Evolutionary conservation across 2,888 invertebrate genomes (phyloP).

Genomic region (Pilophorus perplexus): DNA sequence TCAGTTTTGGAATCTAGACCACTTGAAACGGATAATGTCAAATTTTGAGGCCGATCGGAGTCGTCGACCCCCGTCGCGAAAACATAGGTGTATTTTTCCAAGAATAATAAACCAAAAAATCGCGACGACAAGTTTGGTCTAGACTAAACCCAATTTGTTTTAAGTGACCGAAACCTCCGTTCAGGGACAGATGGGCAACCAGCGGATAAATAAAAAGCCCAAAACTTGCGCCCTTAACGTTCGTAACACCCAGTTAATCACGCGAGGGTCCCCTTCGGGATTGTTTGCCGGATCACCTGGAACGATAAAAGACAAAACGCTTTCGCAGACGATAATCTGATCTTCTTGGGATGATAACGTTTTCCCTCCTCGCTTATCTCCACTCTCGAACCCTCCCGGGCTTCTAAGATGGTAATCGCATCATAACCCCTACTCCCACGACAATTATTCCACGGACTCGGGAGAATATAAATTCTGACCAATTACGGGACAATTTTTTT

Average conservation of each 20-base stretch:
- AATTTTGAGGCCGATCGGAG: too few relatives aligned
- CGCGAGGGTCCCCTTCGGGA: neutral
- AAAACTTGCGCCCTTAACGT: constrained; percentile 4
- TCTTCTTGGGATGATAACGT: constrained; percentile 7
- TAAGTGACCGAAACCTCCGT: too few relatives aligned
- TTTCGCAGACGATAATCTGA: constrained; percentile 12
- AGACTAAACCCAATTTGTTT: too few relatives aligned
- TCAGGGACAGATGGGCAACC: too few relatives aligned
- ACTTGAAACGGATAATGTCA: too few relatives aligned
- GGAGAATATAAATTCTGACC: too few relatives aligned
- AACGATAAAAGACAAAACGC: constrained; percentile 8
- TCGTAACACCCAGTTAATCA: constrained; percentile 26
- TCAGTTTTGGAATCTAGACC: too few relatives aligned
- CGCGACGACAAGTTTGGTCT: too few relatives aligned
- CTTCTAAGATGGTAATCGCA: constrained; percentile 4
- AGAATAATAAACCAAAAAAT: too few relatives aligned
- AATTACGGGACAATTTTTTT: too few relatives aligned
- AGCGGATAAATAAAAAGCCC: neutral
- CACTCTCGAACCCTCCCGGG: neutral
- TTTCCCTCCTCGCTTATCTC: neutral
- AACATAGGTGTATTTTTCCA: too few relatives aligned
- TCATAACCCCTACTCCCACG: constrained; percentile 34
- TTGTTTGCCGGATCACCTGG: neutral
- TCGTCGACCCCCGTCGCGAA: too few relatives aligned
- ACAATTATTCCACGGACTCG: constrained; percentile 17